Evolutionary conservation across 2,113 vertebrate species (phyloP).

Genomic region (Poeciliopsis retropinna): DNA sequence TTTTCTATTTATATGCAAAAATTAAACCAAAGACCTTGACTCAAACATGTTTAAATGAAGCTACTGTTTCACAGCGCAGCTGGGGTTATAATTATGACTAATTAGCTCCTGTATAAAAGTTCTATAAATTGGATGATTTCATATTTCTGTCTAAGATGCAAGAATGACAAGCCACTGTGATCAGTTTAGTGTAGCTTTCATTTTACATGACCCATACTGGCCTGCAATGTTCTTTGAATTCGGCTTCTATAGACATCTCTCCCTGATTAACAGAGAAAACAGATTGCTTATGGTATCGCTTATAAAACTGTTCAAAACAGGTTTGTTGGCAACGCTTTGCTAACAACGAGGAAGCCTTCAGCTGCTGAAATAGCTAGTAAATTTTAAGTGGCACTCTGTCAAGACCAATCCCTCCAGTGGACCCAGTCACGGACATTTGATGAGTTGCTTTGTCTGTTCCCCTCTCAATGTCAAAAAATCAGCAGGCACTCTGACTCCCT

Average conservation of each 20-base stretch:
- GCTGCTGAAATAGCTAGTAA: conserved; percentile 32
- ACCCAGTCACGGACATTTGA: conserved; percentile 67
- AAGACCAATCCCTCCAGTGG: conserved; percentile 58
- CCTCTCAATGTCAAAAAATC: conserved; percentile 73
- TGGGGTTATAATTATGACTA: not conserved
- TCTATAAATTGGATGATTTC: not conserved
- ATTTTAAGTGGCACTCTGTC: conserved; percentile 69
- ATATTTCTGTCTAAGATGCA: not conserved
- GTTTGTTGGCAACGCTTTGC: conserved; percentile 11
- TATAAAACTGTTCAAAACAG: not conserved
- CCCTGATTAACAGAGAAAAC: conserved; percentile 9
- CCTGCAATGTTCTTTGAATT: not conserved
- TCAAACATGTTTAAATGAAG: not conserved
- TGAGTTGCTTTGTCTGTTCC: conserved; percentile 69
- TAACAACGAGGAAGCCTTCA: conserved; percentile 29
- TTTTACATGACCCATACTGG: not conserved
- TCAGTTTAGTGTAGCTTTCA: not conserved
- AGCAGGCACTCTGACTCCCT: conserved; percentile 67
- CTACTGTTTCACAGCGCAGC: not conserved
- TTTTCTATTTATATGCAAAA: not conserved
- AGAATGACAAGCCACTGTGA: not conserved
- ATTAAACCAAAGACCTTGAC: not conserved
- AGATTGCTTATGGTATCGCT: conserved; percentile 4
- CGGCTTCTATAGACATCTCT: not conserved
- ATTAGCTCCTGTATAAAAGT: too few species aligned